Percentiles rank a stretch among this genome's conserved stretches.
phyloP scores from a whole-genome alignment of 2,113 vertebrate species.

The Chascanopsetta lugubris region DNA sequence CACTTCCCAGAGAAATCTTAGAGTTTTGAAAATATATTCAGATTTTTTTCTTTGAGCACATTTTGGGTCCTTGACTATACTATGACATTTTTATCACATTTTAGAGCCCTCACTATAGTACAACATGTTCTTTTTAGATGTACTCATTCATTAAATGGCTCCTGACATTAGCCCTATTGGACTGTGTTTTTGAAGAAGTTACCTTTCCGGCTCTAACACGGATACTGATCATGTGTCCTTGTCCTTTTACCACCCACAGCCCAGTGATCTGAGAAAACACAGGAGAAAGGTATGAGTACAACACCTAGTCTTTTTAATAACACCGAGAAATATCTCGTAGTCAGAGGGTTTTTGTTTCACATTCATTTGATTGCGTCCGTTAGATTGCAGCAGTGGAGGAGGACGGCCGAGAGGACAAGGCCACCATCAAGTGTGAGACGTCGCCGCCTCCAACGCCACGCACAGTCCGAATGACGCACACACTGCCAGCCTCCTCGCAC shows the following conservation, averaged over 20 bases:
- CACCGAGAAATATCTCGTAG: neutral
- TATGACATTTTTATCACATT: too few relatives aligned
- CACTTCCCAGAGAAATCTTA: too few relatives aligned
- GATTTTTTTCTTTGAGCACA: too few relatives aligned
- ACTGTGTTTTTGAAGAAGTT: neutral
- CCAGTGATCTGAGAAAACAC: constrained; percentile 97
- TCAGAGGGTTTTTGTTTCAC: neutral
- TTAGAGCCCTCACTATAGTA: too few relatives aligned
- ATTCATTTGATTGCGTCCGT: neutral
- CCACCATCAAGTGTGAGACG: constrained; percentile 98
- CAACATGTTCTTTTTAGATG: too few relatives aligned
- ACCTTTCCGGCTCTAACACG: neutral
- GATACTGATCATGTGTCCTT: constrained; percentile 2
- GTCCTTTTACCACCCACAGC: constrained; percentile 76
- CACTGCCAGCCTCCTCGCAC: constrained; percentile 95
- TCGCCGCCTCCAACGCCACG: constrained; percentile 95
- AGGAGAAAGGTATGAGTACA: constrained; percentile 89
- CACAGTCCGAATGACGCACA: constrained; percentile 95
- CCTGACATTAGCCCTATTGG: constrained; percentile 25
- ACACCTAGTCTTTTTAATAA: neutral
- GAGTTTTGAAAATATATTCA: too few relatives aligned
- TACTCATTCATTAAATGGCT: constrained; percentile 32
- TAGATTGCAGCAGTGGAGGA: constrained; percentile 97
- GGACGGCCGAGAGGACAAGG: constrained; percentile 96
- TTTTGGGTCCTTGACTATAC: too few relatives aligned